Base-by-base conservation (phyloP, 1,140 invertebrate genomes). In the Hermetia illucens region DNA sequence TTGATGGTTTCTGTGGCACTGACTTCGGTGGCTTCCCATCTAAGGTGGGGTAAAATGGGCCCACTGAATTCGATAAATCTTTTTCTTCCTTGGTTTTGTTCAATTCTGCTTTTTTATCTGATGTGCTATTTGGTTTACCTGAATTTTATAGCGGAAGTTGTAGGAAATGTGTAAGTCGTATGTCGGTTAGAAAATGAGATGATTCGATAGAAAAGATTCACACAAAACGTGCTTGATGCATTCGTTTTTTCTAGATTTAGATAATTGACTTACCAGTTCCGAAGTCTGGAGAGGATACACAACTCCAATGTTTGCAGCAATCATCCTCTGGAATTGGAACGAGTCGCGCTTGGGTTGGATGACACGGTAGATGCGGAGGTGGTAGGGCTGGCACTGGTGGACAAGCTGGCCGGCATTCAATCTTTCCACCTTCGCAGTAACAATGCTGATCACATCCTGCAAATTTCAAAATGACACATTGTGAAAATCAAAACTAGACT, bases 381-480 rank as follows among this genome's bases (percentile, higher is more conserved):
- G 87, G 86, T 21, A 72, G 44, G 1, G 79, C 72, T 5, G 79
- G 59, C 0, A 91, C 69, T 0, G 77, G 75, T 3, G 77, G 72
- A 64, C 89, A 93, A 13, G 74, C 69, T 3, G 75, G 70, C 41
- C 82, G 74, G 51, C 89, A 93, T 32, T 84, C 80, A 4, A 92
- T 68, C 43, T 82, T 82, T 18, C 87, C 86, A 55, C 79, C 77
- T 52, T 88, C 81, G 49, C 88, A 92, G 55, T 75, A 85, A 59
- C 88, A 93, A 47, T 76, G 67, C 41, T 83, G 74, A 36, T 88
- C 82, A 53, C 88, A 93, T 33, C 85, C 83, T 34, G 72, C 73
- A 15, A 80, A n/a, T n/a, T 36, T 27, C 10, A 12, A 35, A 34
- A 22, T 13, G 19, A 8, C 10, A 21, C n/a, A n/a, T n/a, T n/a